A percentile compares a stretch with the other conserved stretches of the same genome.
Evolutionary conservation across 2,888 invertebrate genomes (phyloP).

Genomic region (Pyralis farinalis): DNA sequence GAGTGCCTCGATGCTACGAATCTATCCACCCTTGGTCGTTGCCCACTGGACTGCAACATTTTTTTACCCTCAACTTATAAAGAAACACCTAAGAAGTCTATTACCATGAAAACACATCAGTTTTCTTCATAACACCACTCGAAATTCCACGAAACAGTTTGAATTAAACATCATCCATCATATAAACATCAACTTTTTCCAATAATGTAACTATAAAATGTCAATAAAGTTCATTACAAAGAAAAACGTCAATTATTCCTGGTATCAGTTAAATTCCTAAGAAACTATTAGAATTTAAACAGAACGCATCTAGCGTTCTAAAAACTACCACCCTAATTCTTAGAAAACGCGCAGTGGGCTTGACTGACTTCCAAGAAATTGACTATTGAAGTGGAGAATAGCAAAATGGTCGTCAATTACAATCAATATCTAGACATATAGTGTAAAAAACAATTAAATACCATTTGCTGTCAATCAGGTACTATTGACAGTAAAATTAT

Average conservation of each 20-base stretch:
- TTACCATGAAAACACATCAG: constrained; percentile 36
- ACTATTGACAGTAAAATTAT: too few species aligned
- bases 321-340: constrained; percentile 10
- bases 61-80: constrained; percentile 23
- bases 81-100: constrained; percentile 11
- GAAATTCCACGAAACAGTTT: constrained; percentile 32
- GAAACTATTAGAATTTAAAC: constrained; percentile 10
- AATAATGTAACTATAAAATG: constrained; percentile 1
- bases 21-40: constrained; percentile 52
- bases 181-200: neutral
- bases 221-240: constrained; percentile 11
- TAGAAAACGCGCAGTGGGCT: constrained; percentile 14
- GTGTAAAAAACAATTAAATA: constrained; percentile 2
- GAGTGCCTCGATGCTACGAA: constrained; percentile 56
- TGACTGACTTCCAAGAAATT: constrained; percentile 32
- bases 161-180: constrained; percentile 19
- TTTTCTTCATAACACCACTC: constrained; percentile 34
- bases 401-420: neutral
- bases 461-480: neutral
- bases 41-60: constrained; percentile 44
- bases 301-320: constrained; percentile 11
- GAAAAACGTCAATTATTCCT: constrained; percentile 22
- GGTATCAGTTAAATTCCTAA: constrained; percentile 27
- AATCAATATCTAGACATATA: neutral
- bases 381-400: constrained; percentile 29